A percentile compares a stretch with the other conserved stretches of the same genome.
phyloP scores from a whole-genome alignment of 1,140 invertebrate species.

The Bombus fervidus region DNA sequence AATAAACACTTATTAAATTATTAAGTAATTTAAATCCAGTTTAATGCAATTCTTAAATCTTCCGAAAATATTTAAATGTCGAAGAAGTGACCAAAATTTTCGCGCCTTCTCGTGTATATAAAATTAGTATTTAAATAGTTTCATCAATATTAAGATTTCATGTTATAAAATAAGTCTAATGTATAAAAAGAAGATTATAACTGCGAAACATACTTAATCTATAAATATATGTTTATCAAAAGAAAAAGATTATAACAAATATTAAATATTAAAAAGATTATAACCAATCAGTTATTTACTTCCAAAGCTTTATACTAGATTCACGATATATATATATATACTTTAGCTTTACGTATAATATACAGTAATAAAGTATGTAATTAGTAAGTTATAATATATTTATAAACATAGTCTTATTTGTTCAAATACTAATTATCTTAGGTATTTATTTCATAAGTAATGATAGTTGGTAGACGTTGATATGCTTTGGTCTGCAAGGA shows the following conservation, averaged over 20 bases:
- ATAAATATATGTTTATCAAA: neutral
- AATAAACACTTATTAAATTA: too few species aligned
- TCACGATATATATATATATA: too few species aligned
- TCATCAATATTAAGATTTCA: neutral
- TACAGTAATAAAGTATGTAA: neutral
- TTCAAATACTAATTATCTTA: too few species aligned
- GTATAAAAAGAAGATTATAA: neutral
- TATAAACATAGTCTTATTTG: too few species aligned
- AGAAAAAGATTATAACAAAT: neutral
- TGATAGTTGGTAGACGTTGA: too few species aligned
- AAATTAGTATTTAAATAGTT: neutral
- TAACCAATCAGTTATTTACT: neutral
- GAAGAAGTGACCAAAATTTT: neutral
- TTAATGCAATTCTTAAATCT: neutral
- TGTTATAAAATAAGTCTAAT: neutral
- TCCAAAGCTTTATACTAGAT: neutral
- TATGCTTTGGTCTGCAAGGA: constrained; percentile 2
- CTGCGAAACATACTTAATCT: neutral
- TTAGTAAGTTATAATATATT: too few species aligned
- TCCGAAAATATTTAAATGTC: neutral
- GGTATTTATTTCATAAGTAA: too few species aligned
- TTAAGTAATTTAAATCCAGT: neutral
- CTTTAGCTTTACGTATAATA: too few species aligned
- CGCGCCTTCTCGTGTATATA: neutral
- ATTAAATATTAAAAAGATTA: too few species aligned